Percentiles rank a stretch among this genome's conserved stretches.
Conservation (phyloP, 2,888 invertebrate genomes). For the Scrobipalpa atriplicella region DNA sequence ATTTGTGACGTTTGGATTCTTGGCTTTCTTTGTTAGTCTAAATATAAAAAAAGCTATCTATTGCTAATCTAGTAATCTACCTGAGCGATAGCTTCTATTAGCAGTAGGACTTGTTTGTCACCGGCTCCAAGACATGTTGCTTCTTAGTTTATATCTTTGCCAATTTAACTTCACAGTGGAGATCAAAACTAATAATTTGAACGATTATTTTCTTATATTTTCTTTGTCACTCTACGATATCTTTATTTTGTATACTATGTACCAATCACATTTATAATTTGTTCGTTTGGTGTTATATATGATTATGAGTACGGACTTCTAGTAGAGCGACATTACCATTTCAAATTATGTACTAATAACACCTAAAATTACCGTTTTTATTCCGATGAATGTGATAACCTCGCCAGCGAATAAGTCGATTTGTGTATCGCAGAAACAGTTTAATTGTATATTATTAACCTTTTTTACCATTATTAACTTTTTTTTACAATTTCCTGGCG, state of each 20-base stretch:
- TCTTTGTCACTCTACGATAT: too few relatives aligned
- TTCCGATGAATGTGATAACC: conserved; percentile 21
- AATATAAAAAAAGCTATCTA: too few relatives aligned
- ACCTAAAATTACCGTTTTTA: conserved; percentile 7
- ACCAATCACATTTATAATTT: not conserved
- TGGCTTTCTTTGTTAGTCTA: too few relatives aligned
- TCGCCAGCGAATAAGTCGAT: conserved; percentile 13
- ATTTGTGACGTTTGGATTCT: too few relatives aligned
- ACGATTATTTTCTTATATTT: not conserved
- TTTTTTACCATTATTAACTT: conserved; percentile 24
- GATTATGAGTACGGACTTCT: not conserved
- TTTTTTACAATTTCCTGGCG: conserved; percentile 31
- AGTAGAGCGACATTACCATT: not conserved
- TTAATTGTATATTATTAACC: conserved; percentile 17
- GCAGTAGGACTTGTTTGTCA: too few relatives aligned
- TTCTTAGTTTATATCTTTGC: too few relatives aligned
- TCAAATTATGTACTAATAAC: not conserved
- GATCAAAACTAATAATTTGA: not conserved
- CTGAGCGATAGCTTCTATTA: too few relatives aligned
- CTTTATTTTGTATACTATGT: too few relatives aligned
- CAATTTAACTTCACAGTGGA: too few relatives aligned
- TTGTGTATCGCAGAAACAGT: conserved; percentile 18
- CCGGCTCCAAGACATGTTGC: too few relatives aligned
- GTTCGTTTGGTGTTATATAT: not conserved
- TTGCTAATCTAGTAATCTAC: too few relatives aligned